Evolutionary conservation across 2,888 invertebrate species (phyloP).

Genomic region (Strigamia transsilvanica): DNA sequence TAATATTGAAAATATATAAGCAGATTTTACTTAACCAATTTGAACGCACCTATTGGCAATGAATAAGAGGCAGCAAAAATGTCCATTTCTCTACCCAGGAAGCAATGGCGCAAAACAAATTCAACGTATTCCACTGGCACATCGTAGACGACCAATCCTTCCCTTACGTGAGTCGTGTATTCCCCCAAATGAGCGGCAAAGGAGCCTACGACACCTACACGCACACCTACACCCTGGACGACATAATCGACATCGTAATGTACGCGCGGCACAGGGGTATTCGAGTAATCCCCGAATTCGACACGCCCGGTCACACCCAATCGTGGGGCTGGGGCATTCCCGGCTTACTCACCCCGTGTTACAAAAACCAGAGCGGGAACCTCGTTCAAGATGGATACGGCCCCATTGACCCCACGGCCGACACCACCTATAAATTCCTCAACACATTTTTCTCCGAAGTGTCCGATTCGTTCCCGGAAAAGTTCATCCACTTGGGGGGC

Average conservation of each 20-base stretch:
- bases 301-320: slow-evolving; percentile 87
- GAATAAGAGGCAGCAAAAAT: too few species aligned
- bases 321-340: slow-evolving; percentile 85
- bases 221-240: slow-evolving; percentile 72
- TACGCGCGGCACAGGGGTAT: slow-evolving; percentile 84
- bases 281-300: slow-evolving; percentile 88
- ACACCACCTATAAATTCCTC: slow-evolving; percentile 74
- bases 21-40: too few species aligned
- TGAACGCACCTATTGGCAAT: neutral
- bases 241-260: slow-evolving; percentile 75
- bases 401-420: slow-evolving; percentile 79
- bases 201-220: slow-evolving; percentile 75
- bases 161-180: slow-evolving; percentile 81
- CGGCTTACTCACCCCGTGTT: slow-evolving; percentile 79
- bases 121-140: slow-evolving; percentile 96
- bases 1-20: too few species aligned
- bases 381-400: slow-evolving; percentile 72
- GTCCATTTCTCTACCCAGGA: too few species aligned
- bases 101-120: slow-evolving; percentile 88
- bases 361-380: slow-evolving; percentile 63
- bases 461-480: slow-evolving; percentile 76
- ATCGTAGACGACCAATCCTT: slow-evolving; percentile 93
- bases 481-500: slow-evolving; percentile 89
- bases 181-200: slow-evolving; percentile 67
- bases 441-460: slow-evolving; percentile 75